Base-by-base conservation (phyloP, 1,140 invertebrate species). In the Himalopsyche phryganea region DNA sequence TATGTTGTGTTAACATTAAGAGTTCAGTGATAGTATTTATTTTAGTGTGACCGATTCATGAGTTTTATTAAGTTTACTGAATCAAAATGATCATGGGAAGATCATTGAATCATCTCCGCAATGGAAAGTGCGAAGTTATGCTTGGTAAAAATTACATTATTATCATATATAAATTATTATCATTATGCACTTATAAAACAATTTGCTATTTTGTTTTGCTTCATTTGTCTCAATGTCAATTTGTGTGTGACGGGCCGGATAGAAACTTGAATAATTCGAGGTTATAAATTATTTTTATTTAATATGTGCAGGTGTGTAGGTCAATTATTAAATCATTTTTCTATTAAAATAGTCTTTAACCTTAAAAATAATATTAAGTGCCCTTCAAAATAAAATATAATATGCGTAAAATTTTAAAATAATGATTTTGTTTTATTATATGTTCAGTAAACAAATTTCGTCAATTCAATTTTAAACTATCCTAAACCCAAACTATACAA, bases 41-140 rank as follows among this genome's bases (percentile, higher is more conserved):
- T n/a, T n/a, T n/a, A n/a, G n/a, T n/a, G n/a, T n/a, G n/a, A n/a
- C n/a, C n/a, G n/a, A n/a, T n/a, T n/a, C n/a, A n/a, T n/a, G n/a
- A n/a, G n/a, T n/a, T n/a, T n/a, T n/a, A 28, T 3, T 28, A 28
- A 5, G 9, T 28, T 28, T 1, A 49, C 23, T 45, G 4, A 13
- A 2, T 47, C 28, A 38, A 51, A 18, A 58, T 58, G 56, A 51
- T 58, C 17, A 45, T 46, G 48, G 56, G 56, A 46, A 41, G 79
- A 67, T 74, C 78, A 47, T 76, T 78, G 62, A 80, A 79, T 57
- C 73, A 77, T 40, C 66, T 79, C 49, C 69, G 78, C 59, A 76
- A 71, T 66, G 78, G 76, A 59, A 75, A 77, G 66, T 76, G 74
- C 65, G 79, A 81, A 67, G 72, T 81, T 57, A 68, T 81, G 65